These are phyloP conservation scores for Plemyria rubiginata DNA, from an alignment of 2,888 invertebrate genomes.

Conservation along the genomic window DNA sequence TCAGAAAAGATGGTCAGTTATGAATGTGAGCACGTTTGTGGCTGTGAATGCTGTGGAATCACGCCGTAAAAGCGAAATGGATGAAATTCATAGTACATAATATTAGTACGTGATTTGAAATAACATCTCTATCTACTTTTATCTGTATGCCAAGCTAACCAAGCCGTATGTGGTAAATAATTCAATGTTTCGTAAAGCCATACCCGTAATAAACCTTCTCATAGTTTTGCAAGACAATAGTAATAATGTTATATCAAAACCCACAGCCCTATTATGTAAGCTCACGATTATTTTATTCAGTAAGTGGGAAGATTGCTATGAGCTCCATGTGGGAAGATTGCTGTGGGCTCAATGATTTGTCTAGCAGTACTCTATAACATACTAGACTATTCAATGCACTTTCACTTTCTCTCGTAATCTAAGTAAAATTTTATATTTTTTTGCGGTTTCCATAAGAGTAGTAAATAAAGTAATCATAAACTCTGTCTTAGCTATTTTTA, in stretches of 20 bases:
- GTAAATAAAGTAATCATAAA: too few relatives aligned
- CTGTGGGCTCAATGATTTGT: not conserved
- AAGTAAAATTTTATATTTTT: not conserved
- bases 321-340: not conserved
- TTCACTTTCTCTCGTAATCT: not conserved
- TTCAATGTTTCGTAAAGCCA: not conserved
- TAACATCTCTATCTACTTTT: too few relatives aligned
- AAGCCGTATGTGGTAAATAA: too few relatives aligned
- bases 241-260: not conserved
- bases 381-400: not conserved
- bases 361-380: not conserved
- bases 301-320: not conserved
- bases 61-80: too few relatives aligned
- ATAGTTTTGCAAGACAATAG: constrained; percentile 3
- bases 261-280: not conserved
- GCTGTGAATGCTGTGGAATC: too few relatives aligned
- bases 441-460: too few relatives aligned
- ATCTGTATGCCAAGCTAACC: too few relatives aligned
- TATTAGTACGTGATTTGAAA: too few relatives aligned
- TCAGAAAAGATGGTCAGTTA: too few relatives aligned
- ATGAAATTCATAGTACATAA: too few relatives aligned
- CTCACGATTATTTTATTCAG: not conserved
- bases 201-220: not conserved
- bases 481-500: too few relatives aligned
- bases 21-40: too few relatives aligned